Evolutionary conservation across 92 coral and sea anemone genomes (phyloP).

Genomic region (Porites rus): DNA sequence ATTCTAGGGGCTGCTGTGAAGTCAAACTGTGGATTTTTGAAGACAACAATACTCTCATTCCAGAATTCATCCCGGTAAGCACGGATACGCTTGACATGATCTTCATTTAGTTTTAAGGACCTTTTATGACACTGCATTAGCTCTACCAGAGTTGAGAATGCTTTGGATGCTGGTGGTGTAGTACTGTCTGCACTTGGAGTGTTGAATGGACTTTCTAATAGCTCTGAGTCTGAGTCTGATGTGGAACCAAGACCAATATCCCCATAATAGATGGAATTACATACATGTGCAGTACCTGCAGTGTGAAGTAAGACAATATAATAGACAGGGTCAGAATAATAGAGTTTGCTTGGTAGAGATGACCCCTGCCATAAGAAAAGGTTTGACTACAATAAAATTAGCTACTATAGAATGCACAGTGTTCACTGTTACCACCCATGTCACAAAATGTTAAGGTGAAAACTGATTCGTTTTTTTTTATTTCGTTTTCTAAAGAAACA

Average conservation of each 20-base stretch:
- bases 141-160: conserved; percentile 52
- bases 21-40: conserved; percentile 50
- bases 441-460: too few relatives aligned
- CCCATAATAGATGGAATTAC: neutral
- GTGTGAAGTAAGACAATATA: too few relatives aligned
- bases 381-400: too few relatives aligned
- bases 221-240: conserved; percentile 42
- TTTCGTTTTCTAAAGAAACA: too few relatives aligned
- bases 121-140: conserved; percentile 38
- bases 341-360: too few relatives aligned
- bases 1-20: conserved; percentile 37
- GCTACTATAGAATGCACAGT: too few relatives aligned
- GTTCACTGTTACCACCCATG: too few relatives aligned
- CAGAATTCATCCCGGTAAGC: conserved; percentile 45
- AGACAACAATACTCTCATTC: conserved; percentile 48
- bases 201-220: conserved; percentile 49
- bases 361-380: too few relatives aligned
- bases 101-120: conserved; percentile 43
- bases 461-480: too few relatives aligned
- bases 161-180: conserved; percentile 33
- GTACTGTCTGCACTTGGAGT: neutral
- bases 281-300: too few relatives aligned
- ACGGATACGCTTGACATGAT: conserved; percentile 42
- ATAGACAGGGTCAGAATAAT: too few relatives aligned
- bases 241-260: conserved; percentile 22